Base-by-base conservation (phyloP, 2,797 vertebrate genomes). In the Propithecus perrieri region DNA sequence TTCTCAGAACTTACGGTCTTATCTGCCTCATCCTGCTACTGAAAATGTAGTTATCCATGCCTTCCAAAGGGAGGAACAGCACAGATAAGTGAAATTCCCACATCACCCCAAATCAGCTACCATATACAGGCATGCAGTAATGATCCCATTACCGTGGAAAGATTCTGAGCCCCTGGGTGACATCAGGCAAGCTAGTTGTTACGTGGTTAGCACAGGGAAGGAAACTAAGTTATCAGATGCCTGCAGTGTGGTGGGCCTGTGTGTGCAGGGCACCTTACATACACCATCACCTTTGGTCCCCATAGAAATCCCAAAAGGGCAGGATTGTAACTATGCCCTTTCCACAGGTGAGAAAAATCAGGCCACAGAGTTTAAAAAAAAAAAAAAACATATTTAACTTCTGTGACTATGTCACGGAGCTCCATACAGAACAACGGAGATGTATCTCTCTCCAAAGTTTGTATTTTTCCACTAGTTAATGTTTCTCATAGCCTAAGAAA, bases 111-210 rank as follows among this genome's bases (percentile, higher is more conserved):
- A 92, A 87, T 83, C 79, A 95, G 74, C 87, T 95, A 57, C 30
- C 63, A 53, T 89, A 93, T 69, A 86, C 61, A 78, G 90, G 83
- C 89, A 97, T 86, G 67, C 96, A 57, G 53, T 72, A 1, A 91
- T 18, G 14, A 89, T 69, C 13, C 63, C 9, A 35, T 74, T 57
- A 79, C 89, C 17, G 0, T 69, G 91, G 59, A 67, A 93, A 71
- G 43, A 26, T 8, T 74, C n/a, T 53, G 35, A 78, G 69, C 69
- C 43, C 55, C 46, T 50, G 85, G 22, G 38, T 95, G 91, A 80
- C 93, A 93, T 91, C 38, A 89, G 69, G 41, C 41, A 55, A 89
- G 86, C 22, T 69, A 55, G 69, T 80, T 72, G 79, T 61, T 93
- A 80, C 24, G 0, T 72, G 35, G 35, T 75, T 89, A 85, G 61